Evolutionary conservation across 2,113 vertebrate genomes (phyloP).

Genomic region (Neoarius graeffei): DNA sequence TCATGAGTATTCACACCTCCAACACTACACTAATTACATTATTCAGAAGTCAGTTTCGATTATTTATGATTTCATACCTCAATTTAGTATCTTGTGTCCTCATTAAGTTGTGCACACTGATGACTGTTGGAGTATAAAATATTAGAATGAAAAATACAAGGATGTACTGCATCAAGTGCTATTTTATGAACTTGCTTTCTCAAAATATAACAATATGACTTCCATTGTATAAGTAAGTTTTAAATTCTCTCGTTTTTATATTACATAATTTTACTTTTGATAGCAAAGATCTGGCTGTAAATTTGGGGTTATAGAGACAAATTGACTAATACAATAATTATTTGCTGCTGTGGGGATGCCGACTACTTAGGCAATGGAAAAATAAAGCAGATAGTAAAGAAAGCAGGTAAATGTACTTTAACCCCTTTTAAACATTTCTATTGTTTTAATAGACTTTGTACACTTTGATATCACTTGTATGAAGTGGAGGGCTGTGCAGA

Average conservation of each 20-base stretch:
- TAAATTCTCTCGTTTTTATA: too few species aligned
- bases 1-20: not conserved
- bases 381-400: not conserved
- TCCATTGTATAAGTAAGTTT: too few species aligned
- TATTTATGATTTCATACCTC: not conserved
- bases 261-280: too few species aligned
- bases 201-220: too few species aligned
- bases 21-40: not conserved
- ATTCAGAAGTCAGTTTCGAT: not conserved
- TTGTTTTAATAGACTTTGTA: not conserved
- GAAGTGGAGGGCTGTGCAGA: not conserved
- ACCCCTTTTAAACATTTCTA: not conserved
- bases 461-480: not conserved
- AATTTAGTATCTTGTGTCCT: not conserved
- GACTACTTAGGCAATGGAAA: not conserved
- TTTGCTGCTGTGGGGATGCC: not conserved
- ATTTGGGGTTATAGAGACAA: not conserved
- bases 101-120: not conserved
- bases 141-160: not conserved
- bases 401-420: not conserved
- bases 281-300: not conserved
- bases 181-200: too few species aligned
- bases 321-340: not conserved
- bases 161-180: too few species aligned
- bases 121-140: not conserved